Percentiles rank a stretch among this genome's conserved stretches.
These are phyloP conservation scores for Baronia brevicornis DNA, from an alignment of 2,888 invertebrate species.

Conservation along the genomic window DNA sequence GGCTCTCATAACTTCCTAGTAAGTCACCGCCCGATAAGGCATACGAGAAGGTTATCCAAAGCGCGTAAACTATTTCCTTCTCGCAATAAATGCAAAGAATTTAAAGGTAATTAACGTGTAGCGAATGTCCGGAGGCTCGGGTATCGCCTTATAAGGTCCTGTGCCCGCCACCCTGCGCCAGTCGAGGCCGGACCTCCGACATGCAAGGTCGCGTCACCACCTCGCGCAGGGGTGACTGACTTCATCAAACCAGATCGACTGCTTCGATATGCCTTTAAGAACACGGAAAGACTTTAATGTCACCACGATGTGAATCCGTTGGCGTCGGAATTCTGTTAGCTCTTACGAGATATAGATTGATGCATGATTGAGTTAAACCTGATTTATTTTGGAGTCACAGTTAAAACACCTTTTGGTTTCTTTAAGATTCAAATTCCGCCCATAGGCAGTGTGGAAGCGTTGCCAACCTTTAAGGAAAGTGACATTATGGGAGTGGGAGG, in stretches of 20 bases:
- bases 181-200: conserved; percentile 34
- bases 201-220: conserved; percentile 33
- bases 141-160: conserved; percentile 41
- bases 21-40: no score
- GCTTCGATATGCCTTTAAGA: conserved; percentile 38
- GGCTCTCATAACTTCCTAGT: no score
- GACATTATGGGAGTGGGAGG: no score
- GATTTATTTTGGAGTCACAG: no score
- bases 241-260: conserved; percentile 52
- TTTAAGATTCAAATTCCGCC: no score
- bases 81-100: conserved; percentile 32
- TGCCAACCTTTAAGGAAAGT: no score
- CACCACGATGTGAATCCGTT: no score
- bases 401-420: no score
- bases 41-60: neutral
- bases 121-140: conserved; percentile 22
- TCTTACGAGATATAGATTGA: no score
- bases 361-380: no score
- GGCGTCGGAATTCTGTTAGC: no score
- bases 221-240: conserved; percentile 52
- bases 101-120: conserved; percentile 36
- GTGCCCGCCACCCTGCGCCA: conserved; percentile 35
- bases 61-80: conserved; percentile 23
- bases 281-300: conserved; percentile 39
- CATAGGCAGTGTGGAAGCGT: no score